Evolutionary conservation across 2,113 vertebrate genomes (phyloP).

Genomic region (Phalacrocorax carbo): DNA sequence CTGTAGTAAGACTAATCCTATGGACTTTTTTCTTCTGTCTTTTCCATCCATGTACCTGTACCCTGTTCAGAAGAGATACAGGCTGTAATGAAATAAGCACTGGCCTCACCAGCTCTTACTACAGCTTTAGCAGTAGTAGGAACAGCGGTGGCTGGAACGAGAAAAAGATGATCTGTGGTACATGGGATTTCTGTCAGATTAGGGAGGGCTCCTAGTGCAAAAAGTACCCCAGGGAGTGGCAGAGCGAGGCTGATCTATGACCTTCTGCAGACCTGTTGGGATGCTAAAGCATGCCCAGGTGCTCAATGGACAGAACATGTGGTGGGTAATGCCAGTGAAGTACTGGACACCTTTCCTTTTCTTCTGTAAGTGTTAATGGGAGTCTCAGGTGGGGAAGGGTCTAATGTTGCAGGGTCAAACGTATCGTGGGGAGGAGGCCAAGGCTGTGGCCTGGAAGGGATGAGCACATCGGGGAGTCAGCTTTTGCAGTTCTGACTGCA

Average conservation of each 20-base stretch:
- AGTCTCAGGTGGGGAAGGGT: background rate
- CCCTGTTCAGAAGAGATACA: background rate
- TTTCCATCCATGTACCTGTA: background rate
- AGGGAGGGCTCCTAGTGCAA: background rate
- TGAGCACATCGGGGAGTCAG: background rate
- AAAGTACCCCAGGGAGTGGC: no score
- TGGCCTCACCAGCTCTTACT: background rate
- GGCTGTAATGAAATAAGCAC: background rate
- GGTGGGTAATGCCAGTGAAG: background rate
- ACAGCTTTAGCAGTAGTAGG: background rate
- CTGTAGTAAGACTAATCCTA: background rate
- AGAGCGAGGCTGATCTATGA: background rate
- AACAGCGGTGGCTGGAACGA: background rate
- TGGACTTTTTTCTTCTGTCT: background rate
- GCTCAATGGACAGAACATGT: background rate
- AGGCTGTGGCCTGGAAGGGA: background rate
- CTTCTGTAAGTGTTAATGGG: background rate
- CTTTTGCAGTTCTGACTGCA: background rate
- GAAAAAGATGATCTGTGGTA: background rate
- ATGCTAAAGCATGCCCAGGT: background rate
- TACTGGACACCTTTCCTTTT: background rate
- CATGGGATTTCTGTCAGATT: background rate
- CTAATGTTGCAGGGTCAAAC: background rate
- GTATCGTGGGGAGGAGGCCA: background rate
- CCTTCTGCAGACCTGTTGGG: background rate